Percentiles rank a stretch among this genome's conserved stretches.
Evolutionary conservation across 2,888 invertebrate genomes (phyloP).

Genomic region (Leptinotarsa rubiginosa): DNA sequence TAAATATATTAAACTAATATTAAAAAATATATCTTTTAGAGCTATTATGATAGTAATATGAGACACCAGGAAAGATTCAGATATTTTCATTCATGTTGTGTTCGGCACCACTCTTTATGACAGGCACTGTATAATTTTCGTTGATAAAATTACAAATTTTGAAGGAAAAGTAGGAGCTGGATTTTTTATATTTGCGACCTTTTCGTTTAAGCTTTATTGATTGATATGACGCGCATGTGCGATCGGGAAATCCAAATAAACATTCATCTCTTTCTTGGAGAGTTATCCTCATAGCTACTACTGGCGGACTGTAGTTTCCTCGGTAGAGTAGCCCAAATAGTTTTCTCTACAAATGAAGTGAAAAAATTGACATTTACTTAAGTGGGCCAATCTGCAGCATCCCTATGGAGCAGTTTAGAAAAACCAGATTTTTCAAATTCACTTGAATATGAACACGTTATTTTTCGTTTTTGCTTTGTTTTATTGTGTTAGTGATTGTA

Average conservation of each 20-base stretch:
- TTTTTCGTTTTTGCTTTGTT: slow-evolving; percentile 35
- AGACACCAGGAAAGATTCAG: too few species aligned
- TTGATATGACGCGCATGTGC: slow-evolving; percentile 49
- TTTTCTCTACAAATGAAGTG: slow-evolving; percentile 9
- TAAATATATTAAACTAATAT: too few species aligned
- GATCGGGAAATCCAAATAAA: slow-evolving; percentile 41
- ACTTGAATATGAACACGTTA: slow-evolving; percentile 42
- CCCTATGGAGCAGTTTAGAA: slow-evolving; percentile 52
- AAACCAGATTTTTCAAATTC: slow-evolving; percentile 38
- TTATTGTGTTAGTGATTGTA: slow-evolving; percentile 26
- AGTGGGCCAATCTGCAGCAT: slow-evolving; percentile 52
- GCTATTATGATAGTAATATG: too few species aligned
- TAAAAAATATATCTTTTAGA: too few species aligned
- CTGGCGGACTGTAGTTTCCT: slow-evolving; percentile 28
- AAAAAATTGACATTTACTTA: slow-evolving; percentile 21
- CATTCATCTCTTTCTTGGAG: neutral
- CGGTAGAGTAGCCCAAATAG: slow-evolving; percentile 30
- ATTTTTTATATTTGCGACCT: slow-evolving; percentile 1
- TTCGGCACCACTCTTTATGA: too few species aligned
- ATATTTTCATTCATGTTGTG: too few species aligned
- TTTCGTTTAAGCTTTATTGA: slow-evolving; percentile 51
- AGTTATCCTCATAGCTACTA: slow-evolving; percentile 1
- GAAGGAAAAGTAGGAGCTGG: neutral
- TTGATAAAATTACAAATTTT: too few species aligned
- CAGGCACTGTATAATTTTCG: too few species aligned